Base-by-base conservation (phyloP, 1,140 invertebrate species). In the Drosophila ficusphila region DNA sequence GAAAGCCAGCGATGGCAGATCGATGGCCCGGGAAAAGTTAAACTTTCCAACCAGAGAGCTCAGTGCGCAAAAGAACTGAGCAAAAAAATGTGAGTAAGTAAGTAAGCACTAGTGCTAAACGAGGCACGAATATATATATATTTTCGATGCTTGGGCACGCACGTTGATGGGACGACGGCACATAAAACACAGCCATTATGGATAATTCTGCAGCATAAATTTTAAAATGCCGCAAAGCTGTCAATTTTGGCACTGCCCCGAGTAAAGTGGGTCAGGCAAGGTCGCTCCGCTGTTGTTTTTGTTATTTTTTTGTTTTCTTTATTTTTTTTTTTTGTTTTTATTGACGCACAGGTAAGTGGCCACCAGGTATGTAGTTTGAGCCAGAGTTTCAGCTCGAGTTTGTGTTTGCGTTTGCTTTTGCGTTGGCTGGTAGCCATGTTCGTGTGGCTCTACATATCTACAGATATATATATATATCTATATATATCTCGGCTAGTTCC, bases 261-360 rank as follows among this genome's bases (percentile, higher is more conserved):
- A 58, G 58, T 74, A 68, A 89, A 90, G 85, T 89, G 79, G 85
- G 85, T 89, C 85, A 89, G 81, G 68, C 85, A 89, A 89, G 85
- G 85, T 83, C 85, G 85, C 56, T 72, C 72, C 58, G 56, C 33
- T 64, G 68, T 65, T 68, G 62, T 76, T 86, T 39, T 25, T 70
- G 41, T 25, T n/a, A n/a, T n/a, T n/a, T n/a, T n/a, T n/a, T 65
- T 68, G 62, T 76, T 86, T 39, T 25, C 64, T 36, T 25, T 64
- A 62, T 65, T 68, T 57, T 76, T 86, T 39, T 25, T 70, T 36
- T 25, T 65, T 68, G 62, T 76, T 86, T 39, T 25, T 70, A 36
- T 25, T 39, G 48, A 51, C 27, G 19, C 14, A 53, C 34, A 41
- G n/a, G 44, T 54, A 52, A 38, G 42, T 53, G 49, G 21, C 57